phyloP scores from a whole-genome alignment of 2,113 vertebrate species.

The Sprattus sprattus region DNA sequence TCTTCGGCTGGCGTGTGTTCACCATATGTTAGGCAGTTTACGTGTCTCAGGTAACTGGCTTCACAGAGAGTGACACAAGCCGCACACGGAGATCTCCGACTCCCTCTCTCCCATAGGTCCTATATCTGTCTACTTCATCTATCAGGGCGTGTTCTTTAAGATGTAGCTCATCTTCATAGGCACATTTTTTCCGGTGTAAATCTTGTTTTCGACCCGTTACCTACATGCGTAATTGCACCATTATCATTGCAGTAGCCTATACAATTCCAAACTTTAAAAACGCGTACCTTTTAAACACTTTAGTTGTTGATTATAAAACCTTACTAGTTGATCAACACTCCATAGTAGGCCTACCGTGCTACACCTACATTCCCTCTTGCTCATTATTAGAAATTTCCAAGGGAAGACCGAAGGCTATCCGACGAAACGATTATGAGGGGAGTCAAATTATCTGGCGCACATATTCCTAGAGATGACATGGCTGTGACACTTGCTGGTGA shows the following conservation, averaged over 20 bases:
- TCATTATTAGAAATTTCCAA: not conserved
- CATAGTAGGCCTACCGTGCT: not conserved
- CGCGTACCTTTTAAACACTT: not conserved
- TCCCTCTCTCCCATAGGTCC: slow-evolving; percentile 37
- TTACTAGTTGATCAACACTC: not conserved
- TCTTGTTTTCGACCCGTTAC: not conserved
- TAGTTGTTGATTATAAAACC: not conserved
- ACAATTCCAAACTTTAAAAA: not conserved
- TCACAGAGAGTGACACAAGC: slow-evolving; percentile 2
- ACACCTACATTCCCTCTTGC: not conserved
- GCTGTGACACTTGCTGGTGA: slow-evolving; percentile 44
- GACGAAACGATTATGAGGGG: not conserved
- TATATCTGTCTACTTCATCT: slow-evolving; percentile 53
- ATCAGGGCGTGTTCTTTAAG: slow-evolving; percentile 71
- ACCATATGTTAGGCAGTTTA: slow-evolving; percentile 25
- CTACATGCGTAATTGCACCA: not conserved
- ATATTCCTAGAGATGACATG: slow-evolving; percentile 41
- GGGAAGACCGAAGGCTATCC: not conserved
- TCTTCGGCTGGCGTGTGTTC: slow-evolving; percentile 17
- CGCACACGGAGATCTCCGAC: not conserved
- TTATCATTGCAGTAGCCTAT: not conserved
- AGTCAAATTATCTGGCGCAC: not conserved
- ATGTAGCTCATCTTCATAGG: slow-evolving; percentile 4
- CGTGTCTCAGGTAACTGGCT: slow-evolving; percentile 11
- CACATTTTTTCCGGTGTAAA: not conserved